Base-by-base conservation (phyloP, 2,888 invertebrate species). In the Apantesis nais region DNA sequence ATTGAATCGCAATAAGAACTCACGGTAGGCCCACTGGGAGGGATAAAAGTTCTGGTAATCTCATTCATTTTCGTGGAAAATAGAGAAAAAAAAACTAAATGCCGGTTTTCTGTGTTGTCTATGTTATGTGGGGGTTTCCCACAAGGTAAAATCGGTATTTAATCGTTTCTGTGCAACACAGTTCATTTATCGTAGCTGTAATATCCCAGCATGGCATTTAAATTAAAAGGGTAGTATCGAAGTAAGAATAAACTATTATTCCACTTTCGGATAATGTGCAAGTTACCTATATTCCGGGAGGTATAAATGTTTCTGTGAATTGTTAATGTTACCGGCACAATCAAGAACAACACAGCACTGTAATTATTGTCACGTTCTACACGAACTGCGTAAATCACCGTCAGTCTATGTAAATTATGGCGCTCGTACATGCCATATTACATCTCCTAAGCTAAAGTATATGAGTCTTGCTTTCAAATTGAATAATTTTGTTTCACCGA, bases 361-460 rank as follows among this genome's bases (percentile, higher is more conserved):
- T 76, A 82, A 79, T 79, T 79, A 78, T 82, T 75, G 83, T 77
- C 73, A 74, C 74, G 72, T 68, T 68, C 68, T 81, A 71, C 74
- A 72, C 72, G 71, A 55, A 73, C 62, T 73, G 62, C 67, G 75
- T 83, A 83, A 74, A 78, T 83, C 78, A 75, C 74, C 63, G 76
- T 77, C 74, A 75, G 72, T 69, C 67, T 70, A 67, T 48, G 73
- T 74, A 75, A 81, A 74, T 79, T 78, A 78, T 82, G 72, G 72
- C 75, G 67, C 66, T 67, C 70, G 67, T 68, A 66, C 70, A 78
- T 70, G 74, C 75, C 68, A 75, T 80, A 74, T 62, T 76, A 85
- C 75, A 79, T 79, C 70, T 78, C 77, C 74, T 68, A 73, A 74
- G 78, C 77, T 71, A 73, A 74, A 76, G 76, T 81, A 76, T 79